Percentiles rank a stretch among this genome's conserved stretches.
Evolutionary conservation across 1,140 invertebrate species (phyloP).

Genomic region (Teleogryllus occipitalis): DNA sequence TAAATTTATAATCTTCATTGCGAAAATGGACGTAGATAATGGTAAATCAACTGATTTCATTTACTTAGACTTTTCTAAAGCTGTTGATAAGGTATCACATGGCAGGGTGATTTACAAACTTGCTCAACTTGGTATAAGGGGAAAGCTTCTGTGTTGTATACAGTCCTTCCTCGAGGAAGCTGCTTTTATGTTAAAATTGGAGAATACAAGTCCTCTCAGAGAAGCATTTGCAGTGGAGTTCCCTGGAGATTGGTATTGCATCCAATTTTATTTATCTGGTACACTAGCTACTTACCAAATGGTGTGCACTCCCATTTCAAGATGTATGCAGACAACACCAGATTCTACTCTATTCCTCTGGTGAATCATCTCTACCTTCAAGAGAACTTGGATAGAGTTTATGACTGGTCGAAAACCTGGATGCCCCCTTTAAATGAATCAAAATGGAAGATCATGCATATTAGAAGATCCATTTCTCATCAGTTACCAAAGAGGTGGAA

Average conservation of each 20-base stretch:
- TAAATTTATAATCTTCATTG: no score
- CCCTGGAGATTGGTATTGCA: background rate
- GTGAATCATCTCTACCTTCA: no score
- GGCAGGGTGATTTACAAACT: background rate
- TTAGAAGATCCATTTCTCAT: background rate
- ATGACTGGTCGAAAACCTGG: background rate
- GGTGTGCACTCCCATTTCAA: no score
- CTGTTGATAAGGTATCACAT: background rate
- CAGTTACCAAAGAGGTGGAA: background rate
- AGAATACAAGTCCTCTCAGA: background rate
- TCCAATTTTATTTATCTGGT: background rate
- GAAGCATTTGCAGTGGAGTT: background rate
- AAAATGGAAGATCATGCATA: background rate
- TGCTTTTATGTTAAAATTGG: background rate
- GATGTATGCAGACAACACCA: no score
- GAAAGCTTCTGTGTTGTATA: background rate
- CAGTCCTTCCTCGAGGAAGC: background rate
- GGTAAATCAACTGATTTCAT: no score
- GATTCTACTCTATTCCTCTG: no score
- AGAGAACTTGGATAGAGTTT: no score
- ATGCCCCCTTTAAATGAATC: background rate
- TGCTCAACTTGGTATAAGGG: background rate
- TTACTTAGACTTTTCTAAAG: no score
- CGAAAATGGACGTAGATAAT: no score
- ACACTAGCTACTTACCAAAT: background rate